Evolutionary conservation across 2,888 invertebrate species (phyloP).

Genomic region (Nomada flava): DNA sequence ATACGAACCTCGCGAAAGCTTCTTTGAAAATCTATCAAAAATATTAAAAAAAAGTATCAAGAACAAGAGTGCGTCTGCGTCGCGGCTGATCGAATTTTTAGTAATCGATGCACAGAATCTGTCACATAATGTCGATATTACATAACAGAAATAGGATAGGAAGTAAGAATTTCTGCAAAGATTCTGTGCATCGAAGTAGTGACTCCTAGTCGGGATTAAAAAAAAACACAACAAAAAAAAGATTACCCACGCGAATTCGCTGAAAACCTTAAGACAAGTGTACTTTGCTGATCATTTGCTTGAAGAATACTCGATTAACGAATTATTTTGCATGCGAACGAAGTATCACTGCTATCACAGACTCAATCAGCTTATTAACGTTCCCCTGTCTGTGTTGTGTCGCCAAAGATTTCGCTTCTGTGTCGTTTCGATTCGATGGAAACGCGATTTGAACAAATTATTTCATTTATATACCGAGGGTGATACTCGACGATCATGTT

Average conservation of each 20-base stretch:
- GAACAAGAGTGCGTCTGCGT: conserved; percentile 75
- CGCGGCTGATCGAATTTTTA: conserved; percentile 69
- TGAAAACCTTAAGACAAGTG: no score
- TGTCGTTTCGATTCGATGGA: neutral
- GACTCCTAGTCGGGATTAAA: conserved; percentile 28
- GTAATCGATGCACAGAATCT: conserved; percentile 70
- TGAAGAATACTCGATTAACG: conserved; percentile 8
- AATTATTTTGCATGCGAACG: conserved; percentile 33
- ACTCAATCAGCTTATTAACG: conserved; percentile 49
- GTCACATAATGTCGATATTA: neutral
- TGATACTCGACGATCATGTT: neutral
- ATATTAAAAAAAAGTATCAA: neutral
- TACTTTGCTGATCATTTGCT: no score
- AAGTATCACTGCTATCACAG: conserved; percentile 42
- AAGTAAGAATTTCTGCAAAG: neutral
- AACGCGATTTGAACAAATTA: neutral
- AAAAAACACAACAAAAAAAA: no score
- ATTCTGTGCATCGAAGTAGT: conserved; percentile 72
- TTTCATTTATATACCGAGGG: neutral
- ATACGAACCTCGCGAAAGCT: conserved; percentile 23
- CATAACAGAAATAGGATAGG: no score
- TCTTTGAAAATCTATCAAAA: neutral
- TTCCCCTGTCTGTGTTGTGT: conserved; percentile 22
- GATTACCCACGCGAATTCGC: no score
- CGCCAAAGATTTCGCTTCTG: conserved; percentile 23